Base-by-base conservation (phyloP, 1,140 invertebrate genomes). In the Heterodera carotae region DNA sequence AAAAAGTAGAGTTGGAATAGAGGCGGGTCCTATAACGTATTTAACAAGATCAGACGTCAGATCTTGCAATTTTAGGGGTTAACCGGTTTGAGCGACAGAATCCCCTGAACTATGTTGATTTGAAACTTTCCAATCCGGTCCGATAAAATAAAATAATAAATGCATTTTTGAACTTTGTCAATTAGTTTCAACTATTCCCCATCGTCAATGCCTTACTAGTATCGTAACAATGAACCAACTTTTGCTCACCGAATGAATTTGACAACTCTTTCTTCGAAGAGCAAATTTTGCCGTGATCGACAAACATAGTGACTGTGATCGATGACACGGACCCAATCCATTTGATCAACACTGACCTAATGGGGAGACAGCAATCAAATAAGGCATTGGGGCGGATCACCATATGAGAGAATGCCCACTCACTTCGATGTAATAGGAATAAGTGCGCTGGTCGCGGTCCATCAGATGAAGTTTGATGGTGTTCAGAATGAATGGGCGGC, bases 351-450 rank as follows among this genome's bases (percentile, higher is more conserved):
- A 31, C 66, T 81, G 22, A 79, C 93, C 88, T 94, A 92, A 91
- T 98, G n/a, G n/a, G n/a, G n/a, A n/a, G n/a, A 94, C 31, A 15
- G 15, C 22, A 53, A 53, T 78, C 53, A 48, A 1, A 10, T 3
- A 15, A 18, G 34, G 53, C 29, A 12, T 15, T 15, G 18, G 27
- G 15, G 15, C 12, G 12, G 12, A 43, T 43, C 6, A 43, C 6
- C 39, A 43, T 8, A 43, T 8, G 10, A 43, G 12, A 43, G 12
- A 25, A 74, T 74, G 39, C 70, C n/a, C 94, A 0, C 94, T 97
- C 15, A 97, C 93, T 89, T 98, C 95, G 77, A 99, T 92, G 85
- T 92, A 97, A 89, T 98, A 99, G 0, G 94, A 96, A 90, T 98
- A 84, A n/a, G 75, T 64, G 18, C 80, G 53, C 59, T 83, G 77